Evolutionary conservation across 2,113 vertebrate species (phyloP), one percentile per base, ranked within the genome.

Genomic region (Aramus guarauna): DNA sequence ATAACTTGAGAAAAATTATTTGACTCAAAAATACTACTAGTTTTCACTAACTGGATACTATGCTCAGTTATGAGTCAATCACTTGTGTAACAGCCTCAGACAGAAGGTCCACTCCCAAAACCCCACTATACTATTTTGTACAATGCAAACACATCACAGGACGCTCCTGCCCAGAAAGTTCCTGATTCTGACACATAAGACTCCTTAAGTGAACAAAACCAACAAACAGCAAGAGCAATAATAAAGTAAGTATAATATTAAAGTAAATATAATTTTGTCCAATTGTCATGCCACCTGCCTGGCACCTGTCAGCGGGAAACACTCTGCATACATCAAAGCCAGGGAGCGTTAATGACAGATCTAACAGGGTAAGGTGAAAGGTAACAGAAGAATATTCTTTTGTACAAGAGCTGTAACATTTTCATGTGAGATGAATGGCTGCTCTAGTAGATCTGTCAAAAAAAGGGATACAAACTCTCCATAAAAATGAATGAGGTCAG

Each of bases 51-150:
- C 32, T 47, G 24, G 45, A n/a, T 58, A 27, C 37, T 68, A 4
- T 14, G 36, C 41, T n/a, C 67, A 50, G 45, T 60, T 56, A 11
- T 3, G 53, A 59, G 48, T 26, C 55, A 43, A n/a, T 39, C 1
- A 3, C 30, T 60, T 1, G 0, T 4, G 2, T 78, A 39, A 39
- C 9, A 5, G 50, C 55, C 26, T 1, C 15, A 26, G 45, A 36
- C 29, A 15, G 11, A 69, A 23, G 27, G 48, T 39, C 56, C 0
- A 1, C 27, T 39, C 67, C 36, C 56, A 66, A 50, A 78, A n/a
- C 9, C 19, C 52, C 9, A 12, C 39, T 26, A 18, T 6, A 27
- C 56, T 53, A 53, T 16, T 53, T 9, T 53, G 66, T 12, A 53
- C 43, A 53, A 11, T 16, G 48, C 85, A 72, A n/a, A 77, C 58